Evolutionary conservation across 2,888 invertebrate genomes (phyloP), one percentile per base, ranked within the genome.

Genomic region (Eupithecia dodoneata): DNA sequence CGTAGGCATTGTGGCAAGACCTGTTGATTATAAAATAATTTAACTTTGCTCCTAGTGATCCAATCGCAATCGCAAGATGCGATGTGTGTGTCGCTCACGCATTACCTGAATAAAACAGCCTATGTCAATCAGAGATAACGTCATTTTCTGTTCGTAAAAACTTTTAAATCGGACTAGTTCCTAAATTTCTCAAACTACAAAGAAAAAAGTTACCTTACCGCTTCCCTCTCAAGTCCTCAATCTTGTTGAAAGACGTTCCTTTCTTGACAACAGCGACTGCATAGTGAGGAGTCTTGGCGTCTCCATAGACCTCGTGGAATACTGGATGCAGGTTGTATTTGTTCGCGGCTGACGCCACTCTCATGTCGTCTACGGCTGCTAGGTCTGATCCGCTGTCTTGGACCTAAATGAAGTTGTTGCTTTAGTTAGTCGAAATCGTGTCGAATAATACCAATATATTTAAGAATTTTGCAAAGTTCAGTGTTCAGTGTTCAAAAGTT

Each of bases 381-480:
- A 98, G 90, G 85, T 98, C 98, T 9, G 97, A 97, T 2, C 96
- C 96, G 80, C 97, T 96, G 82, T 96, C 96, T 85, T 96, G 95
- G 12, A 98, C 94, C 94, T 94, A 63, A 59, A 10, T 52, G 0
- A 15, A 5, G 4, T 18, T 18, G 10, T 63, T 30, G 55, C 18
- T 18, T 59, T 59, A 59, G 9, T 18, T 59, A 59, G 9, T 18
- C 18, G 18, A 7, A 18, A 3, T 59, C 18, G 18, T n/a, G 7
- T n/a, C 55, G 2, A 4, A 52, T 4, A 52, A 4, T 4, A 15
- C 2, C 0, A 52, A 30, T 4, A 15, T 15, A 2, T n/a, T n/a
- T 2, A 55, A n/a, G 7, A 55, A 55, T 55, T 55, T n/a, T 55
- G 18, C 55, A 59, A 5, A 18, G 55, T 18, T 59, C 18, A 18